These are phyloP conservation scores for Phataginus tetradactyla DNA, from an alignment of 2,797 vertebrate species.

Conservation along the genomic window DNA sequence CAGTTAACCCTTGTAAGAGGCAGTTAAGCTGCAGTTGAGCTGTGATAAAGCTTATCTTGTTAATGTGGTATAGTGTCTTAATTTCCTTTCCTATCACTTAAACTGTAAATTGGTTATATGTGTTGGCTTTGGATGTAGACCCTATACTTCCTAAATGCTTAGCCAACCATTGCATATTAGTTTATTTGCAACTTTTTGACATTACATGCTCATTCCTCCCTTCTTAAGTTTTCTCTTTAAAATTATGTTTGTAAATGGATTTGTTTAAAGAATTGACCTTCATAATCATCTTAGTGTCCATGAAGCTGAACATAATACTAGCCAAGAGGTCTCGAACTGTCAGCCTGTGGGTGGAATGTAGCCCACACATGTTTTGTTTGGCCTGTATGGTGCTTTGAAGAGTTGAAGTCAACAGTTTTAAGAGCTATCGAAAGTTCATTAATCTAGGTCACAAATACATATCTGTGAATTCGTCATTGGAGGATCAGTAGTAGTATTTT, in stretches of 20 bases:
- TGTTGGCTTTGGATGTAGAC: neutral
- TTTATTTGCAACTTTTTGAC: neutral
- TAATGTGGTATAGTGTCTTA: neutral
- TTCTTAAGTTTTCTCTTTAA: slow-evolving; percentile 36
- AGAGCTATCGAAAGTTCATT: neutral
- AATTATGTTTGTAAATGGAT: neutral
- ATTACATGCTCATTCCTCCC: neutral
- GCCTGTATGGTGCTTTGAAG: neutral
- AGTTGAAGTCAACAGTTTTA: neutral
- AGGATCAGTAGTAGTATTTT: neutral
- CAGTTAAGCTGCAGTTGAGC: neutral
- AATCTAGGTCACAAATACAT: neutral
- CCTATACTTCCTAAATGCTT: neutral
- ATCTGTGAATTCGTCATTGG: neutral
- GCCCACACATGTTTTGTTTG: neutral
- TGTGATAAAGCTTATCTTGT: neutral
- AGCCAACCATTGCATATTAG: neutral
- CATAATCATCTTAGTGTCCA: neutral
- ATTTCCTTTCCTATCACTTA: neutral
- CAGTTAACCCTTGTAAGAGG: neutral
- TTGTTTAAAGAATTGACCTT: slow-evolving; percentile 18
- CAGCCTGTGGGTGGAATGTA: neutral
- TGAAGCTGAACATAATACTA: neutral
- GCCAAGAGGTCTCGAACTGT: neutral
- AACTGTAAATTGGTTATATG: neutral